These are phyloP conservation scores for Aegotheles bennettii DNA, from an alignment of 2,113 vertebrate genomes.

Conservation along the genomic window DNA sequence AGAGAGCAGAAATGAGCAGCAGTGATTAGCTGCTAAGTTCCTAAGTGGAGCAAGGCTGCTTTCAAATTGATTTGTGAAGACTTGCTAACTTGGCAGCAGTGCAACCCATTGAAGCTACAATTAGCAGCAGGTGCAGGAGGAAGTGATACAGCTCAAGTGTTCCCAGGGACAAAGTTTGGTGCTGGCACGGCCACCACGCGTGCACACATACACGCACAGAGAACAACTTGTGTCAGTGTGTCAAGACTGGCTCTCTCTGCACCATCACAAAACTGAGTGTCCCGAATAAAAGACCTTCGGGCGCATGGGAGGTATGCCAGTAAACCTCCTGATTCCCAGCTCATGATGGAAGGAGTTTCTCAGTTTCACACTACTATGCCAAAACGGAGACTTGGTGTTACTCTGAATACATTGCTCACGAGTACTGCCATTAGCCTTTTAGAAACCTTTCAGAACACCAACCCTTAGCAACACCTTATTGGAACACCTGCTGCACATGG, in stretches of 20 bases:
- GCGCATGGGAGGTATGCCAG: neutral
- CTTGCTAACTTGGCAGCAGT: slow-evolving; percentile 63
- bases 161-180: neutral
- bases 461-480: neutral
- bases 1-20: slow-evolving; percentile 55
- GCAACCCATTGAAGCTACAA: slow-evolving; percentile 51
- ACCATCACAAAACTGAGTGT: neutral
- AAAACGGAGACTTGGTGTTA: neutral
- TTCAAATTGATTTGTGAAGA: slow-evolving; percentile 65
- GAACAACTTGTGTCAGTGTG: neutral
- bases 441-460: neutral
- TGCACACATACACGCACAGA: fast-evolving
- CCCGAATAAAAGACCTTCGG: neutral
- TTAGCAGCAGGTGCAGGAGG: slow-evolving; percentile 64
- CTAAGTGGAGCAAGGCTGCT: slow-evolving; percentile 58
- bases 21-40: slow-evolving; percentile 65
- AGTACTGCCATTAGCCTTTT: neutral
- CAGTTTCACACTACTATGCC: neutral
- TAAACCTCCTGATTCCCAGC: neutral
- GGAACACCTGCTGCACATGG: neutral
- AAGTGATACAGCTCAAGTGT: slow-evolving; percentile 25
- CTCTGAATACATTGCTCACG: neutral
- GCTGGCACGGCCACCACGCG: slow-evolving; percentile 7
- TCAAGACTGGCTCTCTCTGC: neutral
- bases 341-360: neutral